These are phyloP conservation scores for Enteromius thamalakanensis DNA, from an alignment of 2,797 vertebrate genomes.

Conservation along the genomic window DNA sequence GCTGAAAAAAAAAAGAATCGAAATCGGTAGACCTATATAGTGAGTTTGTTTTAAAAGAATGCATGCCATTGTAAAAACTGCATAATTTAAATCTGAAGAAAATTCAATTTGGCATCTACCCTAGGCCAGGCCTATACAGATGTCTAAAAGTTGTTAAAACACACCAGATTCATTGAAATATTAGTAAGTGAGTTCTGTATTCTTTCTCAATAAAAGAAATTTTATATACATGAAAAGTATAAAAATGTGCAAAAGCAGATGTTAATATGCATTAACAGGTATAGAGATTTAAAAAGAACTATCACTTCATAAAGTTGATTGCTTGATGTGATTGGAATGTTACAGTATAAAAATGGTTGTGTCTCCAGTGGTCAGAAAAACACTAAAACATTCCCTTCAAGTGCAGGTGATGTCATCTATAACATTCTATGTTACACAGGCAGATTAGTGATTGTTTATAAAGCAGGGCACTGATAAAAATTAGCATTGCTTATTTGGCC, in stretches of 20 bases:
- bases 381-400: conserved; percentile 1
- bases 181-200: conserved; percentile 12
- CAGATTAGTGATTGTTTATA: conserved; percentile 14
- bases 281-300: conserved; percentile 4
- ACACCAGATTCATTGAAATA: background rate
- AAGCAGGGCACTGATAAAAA: conserved; percentile 21
- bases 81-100: background rate
- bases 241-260: conserved; percentile 23
- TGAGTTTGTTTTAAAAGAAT: too few species aligned
- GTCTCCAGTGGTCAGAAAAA: conserved; percentile 12
- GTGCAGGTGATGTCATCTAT: background rate
- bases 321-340: conserved; percentile 27
- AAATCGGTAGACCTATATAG: background rate
- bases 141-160: background rate
- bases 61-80: background rate
- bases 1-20: background rate
- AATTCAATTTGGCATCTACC: background rate
- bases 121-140: background rate
- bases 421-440: conserved; percentile 7
- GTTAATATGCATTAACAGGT: conserved; percentile 2
- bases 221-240: conserved; percentile 7
- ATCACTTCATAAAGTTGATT: background rate
- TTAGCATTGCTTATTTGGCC: conserved; percentile 30
- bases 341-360: background rate
- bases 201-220: conserved; percentile 22